Evolutionary conservation across 2,888 invertebrate species (phyloP), one percentile per base, ranked within the genome.

Genomic region (Xestia ashworthii): DNA sequence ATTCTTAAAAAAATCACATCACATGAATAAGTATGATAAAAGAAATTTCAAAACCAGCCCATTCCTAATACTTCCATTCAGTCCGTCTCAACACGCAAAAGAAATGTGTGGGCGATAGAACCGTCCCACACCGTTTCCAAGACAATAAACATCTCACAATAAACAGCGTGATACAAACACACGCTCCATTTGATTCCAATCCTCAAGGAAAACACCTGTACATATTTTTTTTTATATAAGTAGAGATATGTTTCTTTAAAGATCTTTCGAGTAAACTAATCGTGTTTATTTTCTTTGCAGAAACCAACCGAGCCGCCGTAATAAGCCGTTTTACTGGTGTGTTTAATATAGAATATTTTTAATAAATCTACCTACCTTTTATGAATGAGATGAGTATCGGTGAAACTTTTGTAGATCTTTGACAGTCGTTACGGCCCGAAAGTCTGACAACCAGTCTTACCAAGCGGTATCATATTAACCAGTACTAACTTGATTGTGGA

Each of bases 281-380:
- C 75, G 32, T 75, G 76, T 86, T 85, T 80, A 67, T 81, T 78
- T 84, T 82, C 48, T 81, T 90, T 89, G n/a, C 91, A 92, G 91
- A 92, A 92, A 90, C 89, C 92, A 41, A 82, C 85, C 60, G 71
- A 76, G 2, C 85, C 82, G 8, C 87, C 89, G 38, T 81, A 89
- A 71, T 90, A 83, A 89, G 76, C 76, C 53, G 32, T 74, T 60
- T 64, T 64, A 44, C 69, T 65, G 81, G 81, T 87, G n/a, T 48
- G 78, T 77, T 77, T 8, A 32, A 38, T 68, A 38, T 67, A 32
- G 11, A 38, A 25, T 50, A 44, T 65, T 44, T 38, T 4, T 32
- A n/a, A n/a, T n/a, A n/a, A n/a, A n/a, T n/a, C n/a, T n/a, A 32
- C 32, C 32, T 32, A 32, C 32, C 1, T 32, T 32, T 32, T 32